A percentile compares a stretch with the other conserved stretches of the same genome.
These are phyloP conservation scores for Hippocampus comes DNA, from an alignment of 2,113 vertebrate species.

Conservation along the genomic window DNA sequence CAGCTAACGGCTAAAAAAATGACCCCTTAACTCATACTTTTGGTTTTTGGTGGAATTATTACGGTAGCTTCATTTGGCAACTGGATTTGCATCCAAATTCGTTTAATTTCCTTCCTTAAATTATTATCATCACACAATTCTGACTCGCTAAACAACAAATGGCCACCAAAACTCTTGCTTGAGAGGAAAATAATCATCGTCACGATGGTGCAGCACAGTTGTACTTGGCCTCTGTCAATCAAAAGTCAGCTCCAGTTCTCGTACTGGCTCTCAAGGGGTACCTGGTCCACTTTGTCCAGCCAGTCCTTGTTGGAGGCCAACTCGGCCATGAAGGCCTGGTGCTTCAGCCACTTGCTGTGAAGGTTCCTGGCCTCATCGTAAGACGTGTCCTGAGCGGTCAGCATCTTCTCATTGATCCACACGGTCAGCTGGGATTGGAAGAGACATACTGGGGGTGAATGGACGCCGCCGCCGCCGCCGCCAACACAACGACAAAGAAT, in stretches of 20 bases:
- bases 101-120: too few relatives aligned
- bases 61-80: too few relatives aligned
- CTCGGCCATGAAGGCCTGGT: conserved; percentile 92
- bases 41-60: too few relatives aligned
- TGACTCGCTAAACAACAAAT: too few relatives aligned
- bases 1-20: not conserved
- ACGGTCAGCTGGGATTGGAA: conserved; percentile 77
- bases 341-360: conserved; percentile 93
- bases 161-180: too few relatives aligned
- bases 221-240: too few relatives aligned
- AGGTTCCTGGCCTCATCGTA: conserved; percentile 85
- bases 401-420: conserved; percentile 97
- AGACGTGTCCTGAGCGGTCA: conserved; percentile 88
- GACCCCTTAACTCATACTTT: too few relatives aligned
- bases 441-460: not conserved
- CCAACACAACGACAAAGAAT: conserved; percentile 13
- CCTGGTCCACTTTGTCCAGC: conserved; percentile 84
- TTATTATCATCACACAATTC: too few relatives aligned
- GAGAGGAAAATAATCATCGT: too few relatives aligned
- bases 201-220: too few relatives aligned
- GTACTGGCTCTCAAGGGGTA: conserved; percentile 31
- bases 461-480: not conserved
- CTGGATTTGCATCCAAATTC: too few relatives aligned
- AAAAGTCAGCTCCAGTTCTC: not conserved
- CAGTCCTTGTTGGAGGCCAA: conserved; percentile 86